phyloP scores from a whole-genome alignment of 2,888 invertebrate species.

The Seira ritae region DNA sequence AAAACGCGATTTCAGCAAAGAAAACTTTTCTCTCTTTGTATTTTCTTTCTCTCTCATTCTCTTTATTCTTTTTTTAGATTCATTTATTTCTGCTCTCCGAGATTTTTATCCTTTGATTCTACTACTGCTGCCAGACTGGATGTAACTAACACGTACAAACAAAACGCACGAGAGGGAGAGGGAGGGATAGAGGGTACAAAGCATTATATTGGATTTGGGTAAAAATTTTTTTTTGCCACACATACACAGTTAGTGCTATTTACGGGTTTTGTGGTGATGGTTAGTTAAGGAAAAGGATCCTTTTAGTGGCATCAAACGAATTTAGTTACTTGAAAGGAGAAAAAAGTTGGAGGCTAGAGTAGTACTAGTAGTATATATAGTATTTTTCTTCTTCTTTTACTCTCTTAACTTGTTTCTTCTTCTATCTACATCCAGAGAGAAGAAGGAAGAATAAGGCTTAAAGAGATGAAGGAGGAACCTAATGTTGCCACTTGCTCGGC shows the following conservation, averaged over 20 bases:
- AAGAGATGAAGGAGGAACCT: slow-evolving; percentile 5
- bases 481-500: slow-evolving; percentile 36
- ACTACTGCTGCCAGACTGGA: not conserved
- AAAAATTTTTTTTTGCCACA: not conserved
- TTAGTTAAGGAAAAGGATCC: slow-evolving; percentile 14
- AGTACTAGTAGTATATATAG: slow-evolving; percentile 29
- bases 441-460: slow-evolving; percentile 7
- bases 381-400: slow-evolving; percentile 18
- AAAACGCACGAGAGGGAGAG: not conserved
- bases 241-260: not conserved
- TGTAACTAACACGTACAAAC: slow-evolving; percentile 14
- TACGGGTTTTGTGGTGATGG: slow-evolving; percentile 16
- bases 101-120: not conserved
- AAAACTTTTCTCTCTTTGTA: not conserved
- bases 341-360: not conserved
- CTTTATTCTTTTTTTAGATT: not conserved
- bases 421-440: not conserved
- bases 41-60: not conserved
- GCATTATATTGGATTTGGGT: not conserved
- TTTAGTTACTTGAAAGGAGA: slow-evolving; percentile 8
- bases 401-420: slow-evolving; percentile 28
- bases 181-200: slow-evolving; percentile 3
- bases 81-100: not conserved
- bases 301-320: slow-evolving; percentile 16
- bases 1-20: not conserved